Base-by-base conservation (phyloP, 2,113 vertebrate genomes). In the Zootoca vivipara region DNA sequence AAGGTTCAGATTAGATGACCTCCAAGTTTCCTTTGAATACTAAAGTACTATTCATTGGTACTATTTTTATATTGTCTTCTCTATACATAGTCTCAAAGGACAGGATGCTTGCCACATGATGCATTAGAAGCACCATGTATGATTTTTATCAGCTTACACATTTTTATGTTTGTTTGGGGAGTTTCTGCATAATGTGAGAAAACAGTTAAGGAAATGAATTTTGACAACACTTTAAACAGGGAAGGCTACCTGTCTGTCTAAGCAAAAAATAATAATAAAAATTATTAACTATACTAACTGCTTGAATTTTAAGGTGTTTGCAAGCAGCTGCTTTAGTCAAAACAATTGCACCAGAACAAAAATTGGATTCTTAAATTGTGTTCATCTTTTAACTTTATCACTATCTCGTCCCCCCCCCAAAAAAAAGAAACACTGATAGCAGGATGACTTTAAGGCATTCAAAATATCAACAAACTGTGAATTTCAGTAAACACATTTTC, bases 161-260 rank as follows among this genome's bases (percentile, higher is more conserved):
- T 87, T 35, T 1, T 64, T 75, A 3, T 69, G 4, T 89, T 88
- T 20, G 46, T 67, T 85, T 35, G 2, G 0, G 5, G 40, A 1
- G 24, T 82, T 85, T 26, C n/a, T 2, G 28, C 6, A 67, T 91
- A 67, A 83, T 89, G 90, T 90, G 52, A 35, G 65, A 56, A 69
- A 73, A 87, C 13, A 85, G 77, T 20, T 78, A 70, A n/a, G n/a
- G 82, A 24, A 89, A 73, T 72, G 35, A 88, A 42, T 88, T 40
- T 24, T 87, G 30, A 77, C 9, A 18, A 4, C 80, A 10, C 85
- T 83, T 40, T 65, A 88, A 80, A 73, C 5, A 2, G 2, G 62
- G 89, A 64, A 80, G 65, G 88, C 82, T 90, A 12, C 13, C 70
- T 80, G 28, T 88, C 64, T 89, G 38, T 85, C 78, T 40, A 72